Evolutionary conservation across 2,888 invertebrate species (phyloP).

Genomic region (Celastrina argiolus): DNA sequence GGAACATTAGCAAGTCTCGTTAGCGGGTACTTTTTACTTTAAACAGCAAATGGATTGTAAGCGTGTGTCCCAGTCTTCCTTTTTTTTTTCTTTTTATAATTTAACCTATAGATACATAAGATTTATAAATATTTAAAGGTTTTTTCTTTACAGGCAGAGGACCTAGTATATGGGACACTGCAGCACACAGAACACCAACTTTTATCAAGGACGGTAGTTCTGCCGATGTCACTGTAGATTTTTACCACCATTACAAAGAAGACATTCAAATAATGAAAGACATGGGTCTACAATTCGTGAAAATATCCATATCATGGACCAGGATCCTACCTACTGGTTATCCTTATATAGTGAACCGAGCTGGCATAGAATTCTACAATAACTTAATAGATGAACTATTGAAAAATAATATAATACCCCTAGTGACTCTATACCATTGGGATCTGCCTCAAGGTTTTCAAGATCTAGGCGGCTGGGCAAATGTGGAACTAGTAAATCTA

Average conservation of each 20-base stretch:
- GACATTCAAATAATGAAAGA: conserved; percentile 64
- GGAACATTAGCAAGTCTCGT: too few relatives aligned
- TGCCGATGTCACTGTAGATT: conserved; percentile 82
- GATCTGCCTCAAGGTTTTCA: conserved; percentile 69
- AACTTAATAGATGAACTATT: conserved; percentile 75
- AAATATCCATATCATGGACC: conserved; percentile 81
- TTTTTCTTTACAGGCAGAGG: conserved; percentile 27
- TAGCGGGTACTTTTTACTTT: too few relatives aligned
- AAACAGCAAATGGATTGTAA: too few relatives aligned
- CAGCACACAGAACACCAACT: conserved; percentile 23
- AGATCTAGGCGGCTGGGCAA: conserved; percentile 74
- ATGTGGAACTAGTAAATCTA: conserved; percentile 64
- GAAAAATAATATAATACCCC: conserved; percentile 71
- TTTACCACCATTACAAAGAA: conserved; percentile 79
- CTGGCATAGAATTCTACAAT: conserved; percentile 79
- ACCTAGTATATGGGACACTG: conserved; percentile 27
- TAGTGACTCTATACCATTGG: conserved; percentile 76
- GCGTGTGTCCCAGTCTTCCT: too few relatives aligned
- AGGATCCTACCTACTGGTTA: conserved; percentile 81
- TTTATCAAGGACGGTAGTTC: conserved; percentile 27
- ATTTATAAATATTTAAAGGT: not conserved
- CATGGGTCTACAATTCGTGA: conserved; percentile 70
- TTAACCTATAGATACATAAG: too few relatives aligned
- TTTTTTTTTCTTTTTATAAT: too few relatives aligned
- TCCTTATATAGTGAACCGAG: conserved; percentile 60